A percentile compares a stretch with the other conserved stretches of the same genome.
Evolutionary conservation across 2,113 vertebrate species (phyloP).

Genomic region (pig (Sus scrofa)): T2T-Sscrofa CM000824.6:72490501-72491000

Average conservation of each 20-base stretch:
- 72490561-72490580: not conserved
- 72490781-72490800: not conserved
- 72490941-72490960: rapidly evolving
- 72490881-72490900: not conserved
- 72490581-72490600: not conserved
- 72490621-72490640: not conserved
- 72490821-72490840: not conserved
- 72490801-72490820: not conserved
- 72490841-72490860: not conserved
- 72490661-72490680: not conserved
- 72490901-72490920: not conserved
- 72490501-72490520: not conserved
- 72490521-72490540: not conserved
- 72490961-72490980: not conserved
- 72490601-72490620: not conserved
- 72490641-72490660: not conserved
- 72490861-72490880: not conserved
- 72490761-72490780: not conserved
- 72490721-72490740: not conserved
- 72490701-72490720: not conserved
- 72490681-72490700: not conserved
- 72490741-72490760: not conserved
- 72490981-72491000: not conserved
- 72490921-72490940: not conserved
- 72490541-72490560: not conserved